Evolutionary conservation across 2,797 vertebrate genomes (phyloP), one percentile per base, ranked within the genome.

Genomic region (Sebastes hubbsi): DNA sequence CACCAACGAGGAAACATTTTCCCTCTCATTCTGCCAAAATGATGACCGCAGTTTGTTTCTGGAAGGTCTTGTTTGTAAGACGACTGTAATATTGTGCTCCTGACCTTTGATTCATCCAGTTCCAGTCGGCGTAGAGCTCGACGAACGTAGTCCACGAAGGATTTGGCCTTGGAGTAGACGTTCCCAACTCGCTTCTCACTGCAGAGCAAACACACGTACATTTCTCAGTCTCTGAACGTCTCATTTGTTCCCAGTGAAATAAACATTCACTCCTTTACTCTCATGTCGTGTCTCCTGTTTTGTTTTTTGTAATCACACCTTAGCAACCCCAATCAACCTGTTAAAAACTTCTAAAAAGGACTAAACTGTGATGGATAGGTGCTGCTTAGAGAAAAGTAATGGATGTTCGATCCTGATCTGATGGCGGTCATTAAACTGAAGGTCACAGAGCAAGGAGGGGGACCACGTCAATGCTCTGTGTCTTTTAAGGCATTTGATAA

Each of bases 121-220:
- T 96, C 97, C 94, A 99, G 95, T 82, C 96, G 97, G 84, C 90
- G 94, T 49, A 99, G 94, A 75, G 97, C 97, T 86, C 94, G 97
- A 34, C 96, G 97, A 46, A 97, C 96, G 75, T 99, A 99, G 87
- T 99, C 98, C 93, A 96, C 78, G 62, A 99, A 99, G 3, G 97
- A 98, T 32, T 96, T 95, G 2, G 97, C 95, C 82, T 98, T 99
- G 86, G 97, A 97, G 91, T 97, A 99, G 67, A 97, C 95, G 73
- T 99, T 99, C 36, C 98, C 98, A 76, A 99, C 97, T 49, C 97
- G 96, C 72, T 89, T 96, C 84, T 97, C 95, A 73, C 96, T 96
- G 91, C 42, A 34, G 75, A 88, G 65, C 49, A 65, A 60, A 81
- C 61, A 80, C 80, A 74, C 20, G 10, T 27, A 55, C 16, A 49